Conservation (phyloP, 2,888 invertebrate genomes). For the Deroplatys truncata region DNA sequence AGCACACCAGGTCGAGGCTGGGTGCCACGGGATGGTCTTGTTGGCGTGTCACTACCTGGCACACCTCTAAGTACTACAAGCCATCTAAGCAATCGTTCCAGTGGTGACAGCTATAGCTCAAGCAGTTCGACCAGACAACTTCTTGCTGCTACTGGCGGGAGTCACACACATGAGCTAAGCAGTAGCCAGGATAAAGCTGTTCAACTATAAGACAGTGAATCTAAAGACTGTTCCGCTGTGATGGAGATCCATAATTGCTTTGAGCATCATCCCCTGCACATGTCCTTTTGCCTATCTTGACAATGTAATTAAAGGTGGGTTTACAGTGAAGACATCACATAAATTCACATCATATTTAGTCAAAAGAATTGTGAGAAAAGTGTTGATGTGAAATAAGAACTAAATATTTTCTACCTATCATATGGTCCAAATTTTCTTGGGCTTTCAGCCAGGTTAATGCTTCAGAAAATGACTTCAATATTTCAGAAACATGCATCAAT, state of each 20-base stretch:
- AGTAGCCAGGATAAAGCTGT: conserved; percentile 10
- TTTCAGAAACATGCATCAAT: no score
- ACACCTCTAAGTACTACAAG: conserved; percentile 57
- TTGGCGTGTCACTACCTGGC: conserved; percentile 46
- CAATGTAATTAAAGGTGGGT: no score
- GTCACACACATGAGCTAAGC: neutral
- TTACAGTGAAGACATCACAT: no score
- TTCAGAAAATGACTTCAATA: no score
- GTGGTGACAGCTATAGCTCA: conserved; percentile 78
- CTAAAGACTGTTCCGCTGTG: neutral
- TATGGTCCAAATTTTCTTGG: no score
- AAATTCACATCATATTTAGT: no score
- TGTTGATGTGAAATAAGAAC: no score
- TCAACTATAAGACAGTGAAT: neutral
- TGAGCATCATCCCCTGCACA: neutral
- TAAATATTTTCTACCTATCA: no score
- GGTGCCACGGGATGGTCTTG: neutral
- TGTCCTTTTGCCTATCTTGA: neutral
- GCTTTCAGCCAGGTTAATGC: no score
- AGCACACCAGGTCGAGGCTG: conserved; percentile 42
- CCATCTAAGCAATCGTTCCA: conserved; percentile 64
- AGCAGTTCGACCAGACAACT: conserved; percentile 74
- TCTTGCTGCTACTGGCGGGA: conserved; percentile 49
- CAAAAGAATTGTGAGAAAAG: no score
- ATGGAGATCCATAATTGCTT: neutral